Evolutionary conservation across 2,797 vertebrate species (phyloP).

Genomic region (Lycodopsis pacificus): DNA sequence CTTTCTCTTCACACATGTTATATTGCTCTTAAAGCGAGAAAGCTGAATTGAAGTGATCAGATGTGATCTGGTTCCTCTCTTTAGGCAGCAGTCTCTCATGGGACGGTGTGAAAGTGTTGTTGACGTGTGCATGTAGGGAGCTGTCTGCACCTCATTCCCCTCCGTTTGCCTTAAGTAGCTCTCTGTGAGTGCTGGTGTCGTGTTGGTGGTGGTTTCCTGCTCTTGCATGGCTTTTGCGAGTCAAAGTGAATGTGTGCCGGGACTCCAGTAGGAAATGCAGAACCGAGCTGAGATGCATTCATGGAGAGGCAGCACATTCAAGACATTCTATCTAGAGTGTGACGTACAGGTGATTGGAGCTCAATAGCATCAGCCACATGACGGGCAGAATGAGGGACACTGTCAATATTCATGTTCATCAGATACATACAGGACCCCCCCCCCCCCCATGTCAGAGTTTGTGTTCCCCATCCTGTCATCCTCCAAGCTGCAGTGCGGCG

Average conservation of each 20-base stretch:
- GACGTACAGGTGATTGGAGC: conserved; percentile 45
- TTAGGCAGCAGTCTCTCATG: background rate
- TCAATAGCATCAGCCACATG: conserved; percentile 42
- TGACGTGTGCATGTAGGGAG: conserved; percentile 32
- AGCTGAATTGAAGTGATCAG: too few species aligned
- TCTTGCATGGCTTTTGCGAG: conserved; percentile 66
- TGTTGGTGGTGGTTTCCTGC: conserved; percentile 26
- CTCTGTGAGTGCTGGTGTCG: background rate
- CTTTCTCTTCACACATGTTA: background rate
- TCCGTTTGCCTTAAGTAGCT: conserved; percentile 5
- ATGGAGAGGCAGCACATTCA: background rate
- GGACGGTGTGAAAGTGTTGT: background rate
- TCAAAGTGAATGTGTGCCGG: conserved; percentile 20
- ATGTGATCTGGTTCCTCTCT: background rate
- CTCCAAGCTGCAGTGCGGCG: conserved; percentile 57
- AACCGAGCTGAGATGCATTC: background rate
- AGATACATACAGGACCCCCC: background rate
- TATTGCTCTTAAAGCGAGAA: background rate
- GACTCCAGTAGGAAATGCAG: background rate
- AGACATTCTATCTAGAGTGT: background rate
- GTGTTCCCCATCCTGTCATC: conserved; percentile 57
- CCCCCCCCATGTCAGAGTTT: background rate
- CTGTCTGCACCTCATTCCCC: background rate
- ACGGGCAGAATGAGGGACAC: conserved; percentile 22
- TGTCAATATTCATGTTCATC: conserved; percentile 54